phyloP scores from a whole-genome alignment of 1,140 invertebrate genomes.

The Druon quercuslanigerum region DNA sequence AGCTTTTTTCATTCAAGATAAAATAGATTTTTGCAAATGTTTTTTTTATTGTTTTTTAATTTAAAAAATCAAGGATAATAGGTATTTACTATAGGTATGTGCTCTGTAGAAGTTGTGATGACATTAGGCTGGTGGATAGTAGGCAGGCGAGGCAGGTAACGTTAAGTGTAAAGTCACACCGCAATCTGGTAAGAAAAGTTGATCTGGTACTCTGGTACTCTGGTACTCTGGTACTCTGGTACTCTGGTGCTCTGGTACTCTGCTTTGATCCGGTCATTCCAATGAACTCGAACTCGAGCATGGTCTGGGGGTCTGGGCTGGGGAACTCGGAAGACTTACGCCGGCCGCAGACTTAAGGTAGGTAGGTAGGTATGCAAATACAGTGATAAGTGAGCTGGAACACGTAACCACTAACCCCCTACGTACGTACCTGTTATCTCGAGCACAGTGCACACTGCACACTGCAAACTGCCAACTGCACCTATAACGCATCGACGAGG shows the following conservation, averaged over 20 bases:
- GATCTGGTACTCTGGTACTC: background rate
- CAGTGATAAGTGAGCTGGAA: conserved; percentile 39
- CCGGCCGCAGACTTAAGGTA: conserved; percentile 36
- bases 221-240: background rate
- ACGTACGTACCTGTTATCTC: conserved; percentile 38
- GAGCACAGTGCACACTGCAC: conserved; percentile 9
- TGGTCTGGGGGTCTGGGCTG: background rate
- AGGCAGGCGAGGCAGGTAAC: background rate
- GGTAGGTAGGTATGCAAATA: conserved; percentile 52
- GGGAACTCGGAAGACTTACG: conserved; percentile 34
- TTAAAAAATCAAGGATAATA: no score
- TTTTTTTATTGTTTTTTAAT: no score
- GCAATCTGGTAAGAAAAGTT: background rate
- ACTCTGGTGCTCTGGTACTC: background rate
- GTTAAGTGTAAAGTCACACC: background rate
- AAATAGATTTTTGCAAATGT: no score
- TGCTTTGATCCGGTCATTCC: conserved; percentile 12
- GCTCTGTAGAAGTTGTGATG: no score
- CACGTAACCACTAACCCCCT: background rate
- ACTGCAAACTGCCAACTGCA: no score
- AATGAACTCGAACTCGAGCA: background rate
- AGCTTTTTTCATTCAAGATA: no score
- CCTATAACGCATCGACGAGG: conserved; percentile 21
- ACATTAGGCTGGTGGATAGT: no score
- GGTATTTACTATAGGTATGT: no score